phyloP scores from a whole-genome alignment of 2,113 vertebrate species.

The Ploceus nigricollis region DNA sequence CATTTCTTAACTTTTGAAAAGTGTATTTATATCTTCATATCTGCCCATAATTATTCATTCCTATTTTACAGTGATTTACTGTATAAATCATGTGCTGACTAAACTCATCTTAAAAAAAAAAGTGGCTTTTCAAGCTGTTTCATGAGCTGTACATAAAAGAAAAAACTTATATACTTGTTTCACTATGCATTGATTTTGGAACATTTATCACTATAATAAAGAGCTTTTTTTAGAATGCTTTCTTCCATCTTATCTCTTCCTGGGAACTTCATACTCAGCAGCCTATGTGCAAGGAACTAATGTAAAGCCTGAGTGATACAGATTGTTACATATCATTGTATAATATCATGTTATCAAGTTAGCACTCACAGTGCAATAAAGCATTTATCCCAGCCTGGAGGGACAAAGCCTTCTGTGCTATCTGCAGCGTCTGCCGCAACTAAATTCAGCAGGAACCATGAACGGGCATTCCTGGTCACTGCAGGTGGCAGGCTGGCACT shows the following conservation, averaged over 20 bases:
- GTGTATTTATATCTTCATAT: background rate
- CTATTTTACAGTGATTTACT: background rate
- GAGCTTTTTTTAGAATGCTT: background rate
- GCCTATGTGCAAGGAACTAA: background rate
- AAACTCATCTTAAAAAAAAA: background rate
- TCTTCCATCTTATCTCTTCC: background rate
- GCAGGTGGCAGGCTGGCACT: background rate
- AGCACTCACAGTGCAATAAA: background rate
- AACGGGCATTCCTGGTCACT: rapidly evolving
- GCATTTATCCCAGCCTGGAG: background rate
- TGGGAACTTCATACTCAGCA: background rate
- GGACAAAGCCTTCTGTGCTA: background rate
- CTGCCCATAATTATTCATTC: background rate
- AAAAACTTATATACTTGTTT: background rate
- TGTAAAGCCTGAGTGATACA: background rate
- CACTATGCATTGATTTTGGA: background rate
- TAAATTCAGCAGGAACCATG: rapidly evolving
- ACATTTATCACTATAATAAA: background rate
- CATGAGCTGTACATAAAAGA: background rate
- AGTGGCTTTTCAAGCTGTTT: background rate
- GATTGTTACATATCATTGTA: background rate
- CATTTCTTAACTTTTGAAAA: background rate
- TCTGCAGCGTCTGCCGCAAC: no score
- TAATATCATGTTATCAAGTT: background rate
- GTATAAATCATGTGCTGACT: background rate